phyloP scores from a whole-genome alignment of 2,113 vertebrate species.

The Chaenogobius annularis region DNA sequence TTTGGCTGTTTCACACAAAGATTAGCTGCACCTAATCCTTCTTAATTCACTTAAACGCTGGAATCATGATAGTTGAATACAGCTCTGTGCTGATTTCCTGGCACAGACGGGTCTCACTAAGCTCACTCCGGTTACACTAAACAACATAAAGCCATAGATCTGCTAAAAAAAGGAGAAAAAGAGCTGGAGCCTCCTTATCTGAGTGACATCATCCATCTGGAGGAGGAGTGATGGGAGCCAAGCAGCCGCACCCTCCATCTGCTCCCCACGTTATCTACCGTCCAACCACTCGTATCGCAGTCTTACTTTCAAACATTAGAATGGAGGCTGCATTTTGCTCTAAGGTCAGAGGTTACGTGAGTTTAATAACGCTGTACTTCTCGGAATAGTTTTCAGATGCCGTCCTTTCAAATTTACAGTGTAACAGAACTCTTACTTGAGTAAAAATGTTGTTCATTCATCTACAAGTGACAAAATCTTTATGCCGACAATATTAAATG shows the following conservation, averaged over 20 bases:
- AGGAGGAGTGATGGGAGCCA: slow-evolving; percentile 51
- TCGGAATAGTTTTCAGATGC: too few relatives aligned
- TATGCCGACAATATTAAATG: too few relatives aligned
- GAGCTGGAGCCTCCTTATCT: slow-evolving; percentile 36
- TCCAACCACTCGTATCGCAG: not conserved
- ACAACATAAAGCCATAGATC: slow-evolving; percentile 41
- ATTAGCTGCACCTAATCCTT: slow-evolving; percentile 24
- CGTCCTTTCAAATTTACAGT: too few relatives aligned
- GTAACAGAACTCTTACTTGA: too few relatives aligned
- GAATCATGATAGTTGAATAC: slow-evolving; percentile 15
- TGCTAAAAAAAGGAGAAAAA: slow-evolving; percentile 11
- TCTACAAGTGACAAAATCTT: too few relatives aligned
- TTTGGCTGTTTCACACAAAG: slow-evolving; percentile 14
- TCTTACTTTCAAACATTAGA: not conserved
- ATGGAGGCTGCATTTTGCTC: too few relatives aligned
- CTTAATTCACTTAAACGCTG: slow-evolving; percentile 16
- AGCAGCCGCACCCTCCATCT: slow-evolving; percentile 62
- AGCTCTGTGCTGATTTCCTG: not conserved
- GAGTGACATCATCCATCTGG: slow-evolving; percentile 67
- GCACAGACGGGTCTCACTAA: slow-evolving; percentile 57
- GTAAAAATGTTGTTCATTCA: too few relatives aligned
- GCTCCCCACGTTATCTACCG: slow-evolving; percentile 44
- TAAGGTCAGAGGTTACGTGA: too few relatives aligned
- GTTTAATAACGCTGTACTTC: too few relatives aligned
- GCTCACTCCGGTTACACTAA: slow-evolving; percentile 26